phyloP scores from a whole-genome alignment of 2,797 vertebrate species.

The Falco peregrinus region DNA sequence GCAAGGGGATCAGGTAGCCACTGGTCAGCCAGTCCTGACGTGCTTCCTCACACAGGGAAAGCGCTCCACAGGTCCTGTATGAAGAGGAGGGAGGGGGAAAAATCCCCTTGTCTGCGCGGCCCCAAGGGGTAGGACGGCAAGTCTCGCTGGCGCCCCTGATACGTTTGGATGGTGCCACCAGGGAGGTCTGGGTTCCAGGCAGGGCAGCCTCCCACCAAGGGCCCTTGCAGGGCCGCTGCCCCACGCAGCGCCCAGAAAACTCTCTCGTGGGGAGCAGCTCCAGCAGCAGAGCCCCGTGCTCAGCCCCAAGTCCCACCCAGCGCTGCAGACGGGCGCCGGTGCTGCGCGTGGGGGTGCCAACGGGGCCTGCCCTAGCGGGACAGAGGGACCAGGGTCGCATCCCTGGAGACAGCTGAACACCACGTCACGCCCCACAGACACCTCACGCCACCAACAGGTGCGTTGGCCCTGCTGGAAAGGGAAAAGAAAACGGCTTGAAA shows the following conservation, averaged over 20 bases:
- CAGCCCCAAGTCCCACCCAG: too few species aligned
- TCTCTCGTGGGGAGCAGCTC: rapidly evolving
- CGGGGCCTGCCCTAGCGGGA: rapidly evolving
- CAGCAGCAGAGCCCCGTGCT: rapidly evolving
- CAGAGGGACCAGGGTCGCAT: neutral
- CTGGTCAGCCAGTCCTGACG: neutral
- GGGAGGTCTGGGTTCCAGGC: neutral
- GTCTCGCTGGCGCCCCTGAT: rapidly evolving
- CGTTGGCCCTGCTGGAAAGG: neutral
- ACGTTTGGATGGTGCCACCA: rapidly evolving
- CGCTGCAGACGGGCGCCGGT: neutral
- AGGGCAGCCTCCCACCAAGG: neutral
- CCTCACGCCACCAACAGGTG: neutral
- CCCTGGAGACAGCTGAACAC: neutral
- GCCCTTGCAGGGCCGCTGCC: too few species aligned
- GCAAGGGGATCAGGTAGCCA: neutral
- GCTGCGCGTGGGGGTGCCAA: neutral
- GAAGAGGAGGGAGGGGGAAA: neutral
- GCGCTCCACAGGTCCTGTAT: rapidly evolving
- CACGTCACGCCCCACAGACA: neutral
- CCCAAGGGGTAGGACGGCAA: neutral
- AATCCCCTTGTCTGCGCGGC: neutral
- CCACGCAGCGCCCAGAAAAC: neutral
- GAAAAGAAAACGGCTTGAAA: neutral
- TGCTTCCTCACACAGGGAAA: neutral